Conservation (phyloP, 1,140 invertebrate species). For the Triops cancriformis region DNA sequence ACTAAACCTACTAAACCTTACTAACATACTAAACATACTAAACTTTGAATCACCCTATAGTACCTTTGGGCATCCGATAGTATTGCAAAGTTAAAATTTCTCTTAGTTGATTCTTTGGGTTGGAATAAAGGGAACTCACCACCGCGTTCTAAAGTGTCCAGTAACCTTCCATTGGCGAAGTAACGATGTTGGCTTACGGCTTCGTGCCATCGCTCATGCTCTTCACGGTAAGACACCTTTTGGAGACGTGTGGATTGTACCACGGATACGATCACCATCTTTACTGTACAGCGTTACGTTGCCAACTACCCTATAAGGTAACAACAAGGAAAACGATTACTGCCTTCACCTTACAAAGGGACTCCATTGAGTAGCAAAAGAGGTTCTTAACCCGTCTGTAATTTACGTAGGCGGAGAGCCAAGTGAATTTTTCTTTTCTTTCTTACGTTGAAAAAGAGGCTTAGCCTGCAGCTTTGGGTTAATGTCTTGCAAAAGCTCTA, state of each 20-base stretch:
- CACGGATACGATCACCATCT: neutral
- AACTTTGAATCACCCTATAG: too few relatives aligned
- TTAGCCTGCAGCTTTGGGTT: neutral
- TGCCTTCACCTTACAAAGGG: neutral
- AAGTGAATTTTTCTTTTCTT: neutral
- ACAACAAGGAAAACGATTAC: neutral
- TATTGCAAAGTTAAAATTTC: too few relatives aligned
- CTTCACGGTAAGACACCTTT: constrained; percentile 2
- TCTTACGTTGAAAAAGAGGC: neutral
- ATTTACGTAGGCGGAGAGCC: neutral
- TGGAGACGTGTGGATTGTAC: neutral
- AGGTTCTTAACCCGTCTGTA: too few relatives aligned
- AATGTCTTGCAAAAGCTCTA: neutral
- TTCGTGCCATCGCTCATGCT: constrained; percentile 4
- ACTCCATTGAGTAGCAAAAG: neutral
- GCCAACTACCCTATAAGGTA: neutral
- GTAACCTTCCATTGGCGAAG: neutral
- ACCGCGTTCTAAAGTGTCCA: neutral
- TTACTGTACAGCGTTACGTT: neutral
- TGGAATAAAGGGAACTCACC: neutral
- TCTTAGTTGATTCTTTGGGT: too few relatives aligned
- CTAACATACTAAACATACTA: too few relatives aligned
- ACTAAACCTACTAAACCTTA: too few relatives aligned
- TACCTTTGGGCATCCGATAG: too few relatives aligned
- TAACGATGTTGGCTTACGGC: neutral